Percentiles rank a stretch among this genome's conserved stretches.
These are phyloP conservation scores for Thyatira batis DNA, from an alignment of 2,888 invertebrate genomes.

Conservation along the genomic window DNA sequence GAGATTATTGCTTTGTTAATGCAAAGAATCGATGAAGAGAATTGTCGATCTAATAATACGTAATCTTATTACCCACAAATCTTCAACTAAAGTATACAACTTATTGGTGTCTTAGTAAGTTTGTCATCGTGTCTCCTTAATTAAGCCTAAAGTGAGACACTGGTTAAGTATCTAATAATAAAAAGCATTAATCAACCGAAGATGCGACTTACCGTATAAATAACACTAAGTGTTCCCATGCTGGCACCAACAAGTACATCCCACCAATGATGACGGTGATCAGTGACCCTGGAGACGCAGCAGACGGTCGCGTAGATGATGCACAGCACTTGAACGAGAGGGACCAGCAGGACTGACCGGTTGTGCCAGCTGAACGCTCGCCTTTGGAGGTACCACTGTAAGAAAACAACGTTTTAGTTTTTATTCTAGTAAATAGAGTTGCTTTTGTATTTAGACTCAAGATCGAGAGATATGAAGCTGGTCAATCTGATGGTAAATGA, in stretches of 20 bases:
- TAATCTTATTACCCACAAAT: no score
- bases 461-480: no score
- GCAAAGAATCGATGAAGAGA: no score
- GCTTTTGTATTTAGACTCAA: no score
- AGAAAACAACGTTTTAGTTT: conserved; percentile 14
- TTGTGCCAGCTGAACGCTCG: conserved; percentile 76
- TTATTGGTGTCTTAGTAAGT: no score
- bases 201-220: conserved; percentile 80
- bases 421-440: background rate
- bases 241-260: conserved; percentile 86
- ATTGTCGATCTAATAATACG: no score
- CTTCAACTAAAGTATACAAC: no score
- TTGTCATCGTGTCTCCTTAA: no score
- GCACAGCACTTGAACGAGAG: conserved; percentile 84
- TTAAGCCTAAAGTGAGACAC: no score
- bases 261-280: conserved; percentile 91
- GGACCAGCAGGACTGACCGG: conserved; percentile 79
- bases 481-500: background rate
- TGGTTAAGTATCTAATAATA: no score
- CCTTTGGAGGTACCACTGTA: conserved; percentile 86
- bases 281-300: conserved; percentile 86
- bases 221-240: conserved; percentile 81
- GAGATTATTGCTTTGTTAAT: background rate
- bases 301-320: conserved; percentile 85
- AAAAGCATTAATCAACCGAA: no score